Percentiles rank a stretch among this genome's conserved stretches.
Conservation (phyloP, 2,113 vertebrate genomes). For the Bombycilla garrulus region DNA sequence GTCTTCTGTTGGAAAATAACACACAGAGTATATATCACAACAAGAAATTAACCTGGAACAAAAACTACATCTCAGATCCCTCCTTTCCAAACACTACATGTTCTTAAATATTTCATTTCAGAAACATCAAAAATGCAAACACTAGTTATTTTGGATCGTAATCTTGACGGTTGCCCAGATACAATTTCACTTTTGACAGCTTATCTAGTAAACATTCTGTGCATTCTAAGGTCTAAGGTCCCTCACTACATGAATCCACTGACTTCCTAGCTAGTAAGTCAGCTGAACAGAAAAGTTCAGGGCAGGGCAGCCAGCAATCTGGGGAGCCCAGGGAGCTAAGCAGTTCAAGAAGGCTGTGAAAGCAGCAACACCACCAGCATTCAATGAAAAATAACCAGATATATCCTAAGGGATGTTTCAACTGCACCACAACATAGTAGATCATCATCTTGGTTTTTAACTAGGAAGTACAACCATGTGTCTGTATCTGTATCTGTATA, state of each 20-base stretch:
- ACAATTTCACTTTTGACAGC: neutral
- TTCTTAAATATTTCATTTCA: neutral
- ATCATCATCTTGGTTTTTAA: neutral
- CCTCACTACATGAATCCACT: neutral
- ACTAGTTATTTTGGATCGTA: neutral
- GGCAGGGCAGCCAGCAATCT: neutral
- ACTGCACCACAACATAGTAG: neutral
- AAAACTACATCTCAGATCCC: neutral
- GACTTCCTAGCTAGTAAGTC: neutral
- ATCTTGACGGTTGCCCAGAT: neutral
- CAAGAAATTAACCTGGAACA: neutral
- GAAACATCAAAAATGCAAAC: neutral
- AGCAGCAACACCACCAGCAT: neutral
- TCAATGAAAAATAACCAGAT: neutral
- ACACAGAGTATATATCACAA: neutral
- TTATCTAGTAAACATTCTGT: neutral
- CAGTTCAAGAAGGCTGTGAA: neutral
- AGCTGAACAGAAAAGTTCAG: neutral
- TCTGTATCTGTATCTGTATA: neutral
- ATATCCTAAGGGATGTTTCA: neutral
- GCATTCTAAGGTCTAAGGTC: neutral
- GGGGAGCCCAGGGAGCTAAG: neutral
- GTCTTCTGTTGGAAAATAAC: neutral
- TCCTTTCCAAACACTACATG: neutral
- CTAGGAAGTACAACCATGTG: neutral